Conservation (phyloP, 1,140 invertebrate species). For the Agrypnia vestita region DNA sequence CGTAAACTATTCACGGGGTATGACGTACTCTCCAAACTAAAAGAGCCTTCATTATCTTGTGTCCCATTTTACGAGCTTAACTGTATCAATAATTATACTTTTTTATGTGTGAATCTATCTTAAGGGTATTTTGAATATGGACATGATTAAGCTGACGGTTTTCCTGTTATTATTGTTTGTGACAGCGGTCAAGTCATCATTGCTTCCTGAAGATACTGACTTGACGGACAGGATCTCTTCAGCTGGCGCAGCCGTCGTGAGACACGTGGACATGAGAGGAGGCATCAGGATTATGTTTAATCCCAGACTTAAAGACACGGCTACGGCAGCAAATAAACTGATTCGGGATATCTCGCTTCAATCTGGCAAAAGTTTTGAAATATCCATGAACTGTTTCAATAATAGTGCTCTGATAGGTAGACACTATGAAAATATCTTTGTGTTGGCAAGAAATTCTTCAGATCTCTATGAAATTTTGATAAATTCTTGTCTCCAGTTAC, state of each 20-base stretch:
- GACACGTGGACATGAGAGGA: not conserved
- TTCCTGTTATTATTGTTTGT: too few species aligned
- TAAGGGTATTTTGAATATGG: too few species aligned
- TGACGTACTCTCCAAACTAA: too few species aligned
- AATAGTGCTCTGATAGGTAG: not conserved
- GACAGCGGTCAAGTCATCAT: too few species aligned
- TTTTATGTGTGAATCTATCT: too few species aligned
- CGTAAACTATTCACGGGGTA: too few species aligned
- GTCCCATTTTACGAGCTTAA: too few species aligned
- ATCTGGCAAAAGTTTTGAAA: not conserved
- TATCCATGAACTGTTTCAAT: not conserved
- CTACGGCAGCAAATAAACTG: slow-evolving; percentile 1
- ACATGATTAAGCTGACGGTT: too few species aligned
- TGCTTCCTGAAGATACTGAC: not conserved
- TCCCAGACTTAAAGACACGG: not conserved
- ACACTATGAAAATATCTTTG: not conserved
- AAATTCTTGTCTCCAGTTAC: too few species aligned
- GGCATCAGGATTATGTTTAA: not conserved
- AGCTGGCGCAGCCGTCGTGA: not conserved
- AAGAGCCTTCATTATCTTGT: too few species aligned
- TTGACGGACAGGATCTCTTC: slow-evolving; percentile 8
- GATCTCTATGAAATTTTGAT: too few species aligned
- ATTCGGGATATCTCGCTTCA: not conserved
- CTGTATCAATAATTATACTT: too few species aligned
- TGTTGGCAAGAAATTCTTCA: not conserved